Evolutionary conservation across 2,888 invertebrate genomes (phyloP).

Genomic region (Ormia ochracea): DNA sequence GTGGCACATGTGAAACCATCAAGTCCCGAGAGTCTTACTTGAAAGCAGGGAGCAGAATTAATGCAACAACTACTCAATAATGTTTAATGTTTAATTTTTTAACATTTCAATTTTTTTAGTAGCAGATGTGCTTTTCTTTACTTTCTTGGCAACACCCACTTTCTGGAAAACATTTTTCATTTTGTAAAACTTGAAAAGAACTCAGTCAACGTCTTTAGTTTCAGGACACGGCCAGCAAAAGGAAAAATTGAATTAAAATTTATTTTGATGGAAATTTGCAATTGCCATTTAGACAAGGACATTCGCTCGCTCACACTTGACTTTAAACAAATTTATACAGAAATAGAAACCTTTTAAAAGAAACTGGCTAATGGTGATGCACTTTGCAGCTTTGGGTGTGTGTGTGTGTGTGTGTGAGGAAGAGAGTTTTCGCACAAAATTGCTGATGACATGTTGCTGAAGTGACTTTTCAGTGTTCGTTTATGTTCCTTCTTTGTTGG

Average conservation of each 20-base stretch:
- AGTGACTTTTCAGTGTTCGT: neutral
- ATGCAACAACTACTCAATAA: constrained; percentile 25
- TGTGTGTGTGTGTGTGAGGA: neutral
- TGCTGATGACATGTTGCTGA: constrained; percentile 53
- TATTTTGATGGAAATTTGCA: constrained; percentile 41
- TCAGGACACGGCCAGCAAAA: neutral
- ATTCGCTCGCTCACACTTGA: neutral
- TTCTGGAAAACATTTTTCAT: constrained; percentile 4
- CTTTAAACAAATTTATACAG: neutral
- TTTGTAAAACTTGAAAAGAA: neutral
- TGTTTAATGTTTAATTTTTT: constrained; percentile 42
- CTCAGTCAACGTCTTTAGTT: constrained; percentile 17
- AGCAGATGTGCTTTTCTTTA: constrained; percentile 45
- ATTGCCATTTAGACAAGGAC: constrained; percentile 44
- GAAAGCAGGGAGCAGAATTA: neutral
- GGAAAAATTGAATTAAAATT: constrained; percentile 55
- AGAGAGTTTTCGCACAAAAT: constrained; percentile 30
- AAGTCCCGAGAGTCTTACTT: constrained; percentile 23
- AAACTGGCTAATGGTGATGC: constrained; percentile 7
- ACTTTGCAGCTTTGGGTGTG: neutral
- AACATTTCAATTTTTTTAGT: constrained; percentile 28
- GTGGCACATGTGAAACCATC: constrained; percentile 34
- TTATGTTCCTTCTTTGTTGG: neutral
- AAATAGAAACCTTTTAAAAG: constrained; percentile 19
- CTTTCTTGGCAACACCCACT: neutral